phyloP scores from a whole-genome alignment of 2,797 vertebrate genomes.

The Yasuhikotakia modesta region DNA sequence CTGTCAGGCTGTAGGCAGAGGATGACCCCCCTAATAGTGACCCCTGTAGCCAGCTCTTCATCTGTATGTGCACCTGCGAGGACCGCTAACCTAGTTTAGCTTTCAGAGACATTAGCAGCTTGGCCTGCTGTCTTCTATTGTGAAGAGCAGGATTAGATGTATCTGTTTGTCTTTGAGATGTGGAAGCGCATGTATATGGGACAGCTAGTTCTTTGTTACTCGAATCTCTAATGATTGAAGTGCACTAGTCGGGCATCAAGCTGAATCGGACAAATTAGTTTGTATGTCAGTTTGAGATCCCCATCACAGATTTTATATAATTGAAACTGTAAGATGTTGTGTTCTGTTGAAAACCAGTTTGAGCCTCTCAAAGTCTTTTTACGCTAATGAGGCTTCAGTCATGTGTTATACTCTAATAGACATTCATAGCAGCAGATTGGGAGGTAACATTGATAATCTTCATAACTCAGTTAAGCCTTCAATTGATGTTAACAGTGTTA shows the following conservation, averaged over 20 bases:
- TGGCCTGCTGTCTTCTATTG: neutral
- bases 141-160: neutral
- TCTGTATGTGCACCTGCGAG: conserved; percentile 59
- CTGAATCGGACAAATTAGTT: conserved; percentile 37
- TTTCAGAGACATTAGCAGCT: conserved; percentile 7
- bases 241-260: conserved; percentile 37
- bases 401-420: neutral
- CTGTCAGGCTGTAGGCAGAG: conserved; percentile 58
- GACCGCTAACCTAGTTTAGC: conserved; percentile 62
- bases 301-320: neutral
- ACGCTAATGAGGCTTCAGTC: neutral
- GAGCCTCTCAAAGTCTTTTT: neutral
- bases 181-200: conserved; percentile 22
- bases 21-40: conserved; percentile 54
- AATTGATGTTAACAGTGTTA: neutral
- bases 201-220: conserved; percentile 12
- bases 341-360: conserved; percentile 6
- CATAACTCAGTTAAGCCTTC: neutral
- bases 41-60: conserved; percentile 54
- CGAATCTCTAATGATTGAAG: conserved; percentile 51
- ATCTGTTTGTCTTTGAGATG: conserved; percentile 56
- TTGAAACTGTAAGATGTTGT: neutral
- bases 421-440: conserved; percentile 4
- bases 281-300: conserved; percentile 18
- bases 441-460: conserved; percentile 3